Conservation (phyloP, 2,797 vertebrate genomes). For the Oreonectes daqikongensis region DNA sequence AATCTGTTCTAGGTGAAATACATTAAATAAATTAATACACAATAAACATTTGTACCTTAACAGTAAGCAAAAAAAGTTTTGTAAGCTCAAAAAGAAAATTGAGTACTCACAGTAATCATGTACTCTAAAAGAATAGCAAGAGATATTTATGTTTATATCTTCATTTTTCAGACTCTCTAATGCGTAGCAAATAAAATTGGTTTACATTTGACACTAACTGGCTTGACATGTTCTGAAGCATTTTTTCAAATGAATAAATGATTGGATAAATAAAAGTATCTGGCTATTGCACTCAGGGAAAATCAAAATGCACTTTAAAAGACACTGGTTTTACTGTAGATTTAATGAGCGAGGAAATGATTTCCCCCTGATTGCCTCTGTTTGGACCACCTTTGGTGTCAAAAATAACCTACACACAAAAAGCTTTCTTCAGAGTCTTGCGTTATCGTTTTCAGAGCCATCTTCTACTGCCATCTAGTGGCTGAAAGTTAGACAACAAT, state of each 20-base stretch:
- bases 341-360: conserved; percentile 15
- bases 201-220: conserved; percentile 30
- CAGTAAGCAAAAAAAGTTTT: too few species aligned
- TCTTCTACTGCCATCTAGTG: conserved; percentile 68
- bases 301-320: conserved; percentile 41
- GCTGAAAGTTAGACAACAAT: conserved; percentile 56
- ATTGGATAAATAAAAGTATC: conserved; percentile 36
- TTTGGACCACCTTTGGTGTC: conserved; percentile 5
- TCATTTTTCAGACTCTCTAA: conserved; percentile 37
- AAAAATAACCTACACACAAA: conserved; percentile 4
- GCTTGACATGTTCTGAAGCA: conserved; percentile 17
- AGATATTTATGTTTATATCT: conserved; percentile 31
- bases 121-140: not conserved
- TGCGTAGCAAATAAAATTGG: conserved; percentile 61
- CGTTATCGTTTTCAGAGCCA: conserved; percentile 16
- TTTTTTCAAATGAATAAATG: conserved; percentile 47
- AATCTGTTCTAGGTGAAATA: too few species aligned
- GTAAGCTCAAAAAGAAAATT: too few species aligned
- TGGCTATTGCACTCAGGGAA: conserved; percentile 34
- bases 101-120: not conserved
- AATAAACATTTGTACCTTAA: too few species aligned
- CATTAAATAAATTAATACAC: too few species aligned
- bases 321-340: conserved; percentile 12
- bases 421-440: not conserved
- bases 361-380: not conserved